Percentiles rank a stretch among this genome's conserved stretches.
phyloP scores from a whole-genome alignment of 2,888 invertebrate species.

The Drosophila nigricruria region DNA sequence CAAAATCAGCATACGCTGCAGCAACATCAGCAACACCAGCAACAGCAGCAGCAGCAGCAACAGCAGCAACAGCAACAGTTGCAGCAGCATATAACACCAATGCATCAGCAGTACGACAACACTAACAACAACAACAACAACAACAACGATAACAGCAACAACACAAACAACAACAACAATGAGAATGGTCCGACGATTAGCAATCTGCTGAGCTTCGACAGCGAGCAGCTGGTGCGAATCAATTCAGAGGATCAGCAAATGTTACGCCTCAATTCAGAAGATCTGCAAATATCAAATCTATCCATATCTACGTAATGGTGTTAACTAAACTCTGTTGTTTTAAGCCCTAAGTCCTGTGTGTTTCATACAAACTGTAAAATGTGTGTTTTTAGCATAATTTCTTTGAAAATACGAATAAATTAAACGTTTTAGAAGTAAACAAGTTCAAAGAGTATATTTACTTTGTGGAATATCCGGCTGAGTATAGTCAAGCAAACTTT shows the following conservation, averaged over 20 bases:
- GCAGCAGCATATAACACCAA: constrained; percentile 63
- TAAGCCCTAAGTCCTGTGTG: constrained; percentile 46
- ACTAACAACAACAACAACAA: constrained; percentile 34
- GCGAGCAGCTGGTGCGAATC: constrained; percentile 85
- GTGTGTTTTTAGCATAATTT: constrained; percentile 71
- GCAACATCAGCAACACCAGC: constrained; percentile 76
- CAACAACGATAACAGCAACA: constrained; percentile 47
- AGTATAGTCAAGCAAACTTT: no score
- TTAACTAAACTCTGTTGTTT: constrained; percentile 31
- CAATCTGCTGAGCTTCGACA: constrained; percentile 86
- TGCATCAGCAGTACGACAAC: constrained; percentile 64
- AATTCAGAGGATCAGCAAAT: constrained; percentile 86
- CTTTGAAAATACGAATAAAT: constrained; percentile 65
- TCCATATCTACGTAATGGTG: constrained; percentile 83
- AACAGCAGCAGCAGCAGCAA: constrained; percentile 66
- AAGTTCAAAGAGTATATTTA: no score
- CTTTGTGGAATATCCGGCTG: no score
- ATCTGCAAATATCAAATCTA: constrained; percentile 86
- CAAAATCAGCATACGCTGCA: constrained; percentile 68
- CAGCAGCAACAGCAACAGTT: constrained; percentile 60
- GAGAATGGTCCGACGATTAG: constrained; percentile 83
- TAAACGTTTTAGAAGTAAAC: constrained; percentile 54
- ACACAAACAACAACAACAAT: constrained; percentile 44
- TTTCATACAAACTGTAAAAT: constrained; percentile 60
- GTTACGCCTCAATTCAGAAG: constrained; percentile 86